phyloP scores from a whole-genome alignment of 2,888 invertebrate species.

The Idaea biselata region DNA sequence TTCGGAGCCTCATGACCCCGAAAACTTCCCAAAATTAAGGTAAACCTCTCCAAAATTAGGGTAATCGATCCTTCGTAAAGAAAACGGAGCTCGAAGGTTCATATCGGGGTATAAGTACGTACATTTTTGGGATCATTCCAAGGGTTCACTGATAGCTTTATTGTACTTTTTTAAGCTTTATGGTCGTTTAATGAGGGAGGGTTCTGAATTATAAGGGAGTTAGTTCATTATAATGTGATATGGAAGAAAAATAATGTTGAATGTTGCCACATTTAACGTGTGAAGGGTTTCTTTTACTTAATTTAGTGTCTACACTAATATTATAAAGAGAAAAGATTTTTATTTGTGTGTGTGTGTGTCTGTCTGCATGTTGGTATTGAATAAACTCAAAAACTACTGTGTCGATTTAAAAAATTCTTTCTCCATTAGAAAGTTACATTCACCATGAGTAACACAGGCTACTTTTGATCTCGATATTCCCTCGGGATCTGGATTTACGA shows the following conservation, averaged over 20 bases:
- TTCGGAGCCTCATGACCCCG: background rate
- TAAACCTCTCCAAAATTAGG: constrained; percentile 46
- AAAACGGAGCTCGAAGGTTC: constrained; percentile 19
- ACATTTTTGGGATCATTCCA: constrained; percentile 39
- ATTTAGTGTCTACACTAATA: no score
- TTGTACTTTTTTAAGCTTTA: constrained; percentile 45
- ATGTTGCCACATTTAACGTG: background rate
- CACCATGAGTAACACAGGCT: no score
- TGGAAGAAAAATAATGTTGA: background rate
- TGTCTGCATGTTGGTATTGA: no score
- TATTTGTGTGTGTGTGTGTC: no score
- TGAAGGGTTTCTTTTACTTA: background rate
- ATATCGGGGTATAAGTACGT: constrained; percentile 41
- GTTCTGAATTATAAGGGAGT: constrained; percentile 19
- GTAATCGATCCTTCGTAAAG: constrained; percentile 54
- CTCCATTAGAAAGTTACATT: no score
- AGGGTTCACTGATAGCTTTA: constrained; percentile 53
- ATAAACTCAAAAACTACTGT: no score
- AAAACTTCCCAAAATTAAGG: background rate
- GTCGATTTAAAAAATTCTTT: no score
- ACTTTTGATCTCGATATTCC: no score
- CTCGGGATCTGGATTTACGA: no score
- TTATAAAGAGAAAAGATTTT: no score
- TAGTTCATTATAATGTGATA: background rate
- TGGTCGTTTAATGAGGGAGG: constrained; percentile 33